Percentiles rank a stretch among this genome's conserved stretches.
These are phyloP conservation scores for Gastracanthus pulcherrimus DNA, from an alignment of 2,888 invertebrate genomes.

Conservation along the genomic window DNA sequence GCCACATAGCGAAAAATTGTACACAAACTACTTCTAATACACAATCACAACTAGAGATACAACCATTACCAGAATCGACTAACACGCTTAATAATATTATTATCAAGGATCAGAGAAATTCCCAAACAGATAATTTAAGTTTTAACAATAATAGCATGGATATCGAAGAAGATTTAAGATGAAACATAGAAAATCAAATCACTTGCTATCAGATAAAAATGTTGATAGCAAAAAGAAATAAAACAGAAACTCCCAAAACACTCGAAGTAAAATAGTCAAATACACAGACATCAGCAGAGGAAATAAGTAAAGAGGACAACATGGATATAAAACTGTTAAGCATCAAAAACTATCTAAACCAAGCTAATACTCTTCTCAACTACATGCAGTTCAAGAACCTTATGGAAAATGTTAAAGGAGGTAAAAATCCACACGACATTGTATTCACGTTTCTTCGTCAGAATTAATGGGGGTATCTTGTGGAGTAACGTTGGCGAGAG, in stretches of 20 bases:
- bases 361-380: background rate
- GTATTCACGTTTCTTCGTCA: background rate
- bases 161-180: background rate
- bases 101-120: background rate
- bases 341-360: background rate
- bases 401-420: conserved; percentile 9
- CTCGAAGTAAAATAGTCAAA: background rate
- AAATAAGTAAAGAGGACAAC: background rate
- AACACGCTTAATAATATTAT: background rate
- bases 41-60: too few species aligned
- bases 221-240: background rate
- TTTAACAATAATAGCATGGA: background rate
- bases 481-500: background rate
- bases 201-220: background rate
- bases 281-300: background rate
- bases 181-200: background rate
- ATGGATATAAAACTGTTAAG: background rate
- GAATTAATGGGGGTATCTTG: background rate
- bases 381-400: background rate
- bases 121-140: background rate
- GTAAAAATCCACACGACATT: background rate
- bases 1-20: background rate
- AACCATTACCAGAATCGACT: too few species aligned
- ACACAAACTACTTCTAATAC: background rate
- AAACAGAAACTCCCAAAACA: background rate